phyloP scores from a whole-genome alignment of 2,113 vertebrate species.

The Periophthalmodon schlosseri region DNA sequence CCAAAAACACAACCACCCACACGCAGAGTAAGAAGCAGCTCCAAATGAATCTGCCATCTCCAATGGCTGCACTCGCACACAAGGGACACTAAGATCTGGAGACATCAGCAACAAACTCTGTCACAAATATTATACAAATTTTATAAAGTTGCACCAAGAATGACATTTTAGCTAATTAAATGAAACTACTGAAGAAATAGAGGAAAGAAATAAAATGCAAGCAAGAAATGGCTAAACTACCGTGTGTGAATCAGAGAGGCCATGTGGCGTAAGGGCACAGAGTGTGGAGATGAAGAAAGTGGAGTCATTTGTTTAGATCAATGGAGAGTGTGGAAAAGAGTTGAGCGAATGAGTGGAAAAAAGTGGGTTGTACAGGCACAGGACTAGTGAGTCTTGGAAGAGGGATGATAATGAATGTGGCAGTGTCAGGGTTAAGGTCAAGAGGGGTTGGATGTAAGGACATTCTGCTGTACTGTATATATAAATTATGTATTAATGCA shows the following conservation, averaged over 20 bases:
- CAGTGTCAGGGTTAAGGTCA: neutral
- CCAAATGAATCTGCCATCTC: slow-evolving; percentile 18
- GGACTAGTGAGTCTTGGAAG: too few relatives aligned
- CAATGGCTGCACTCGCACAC: slow-evolving; percentile 15
- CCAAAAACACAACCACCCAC: slow-evolving; percentile 3
- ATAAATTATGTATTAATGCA: neutral
- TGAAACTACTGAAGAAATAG: neutral
- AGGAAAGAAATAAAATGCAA: neutral
- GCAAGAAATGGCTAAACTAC: too few relatives aligned
- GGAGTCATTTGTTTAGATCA: too few relatives aligned
- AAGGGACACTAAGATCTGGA: slow-evolving; percentile 6
- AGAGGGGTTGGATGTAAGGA: neutral
- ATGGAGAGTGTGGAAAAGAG: too few relatives aligned
- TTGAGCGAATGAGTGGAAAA: too few relatives aligned
- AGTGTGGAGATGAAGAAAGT: too few relatives aligned
- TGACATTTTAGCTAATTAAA: neutral
- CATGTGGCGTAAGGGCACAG: too few relatives aligned
- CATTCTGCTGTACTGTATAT: too few relatives aligned
- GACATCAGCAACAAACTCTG: slow-evolving; percentile 29
- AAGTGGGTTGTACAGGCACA: too few relatives aligned
- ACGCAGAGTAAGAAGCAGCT: slow-evolving; percentile 5
- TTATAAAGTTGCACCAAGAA: neutral
- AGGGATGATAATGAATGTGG: too few relatives aligned
- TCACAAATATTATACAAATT: neutral
- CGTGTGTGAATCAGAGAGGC: too few relatives aligned